Base-by-base conservation (phyloP, 2,113 vertebrate species). In the Nycticryphes semicollaris region DNA sequence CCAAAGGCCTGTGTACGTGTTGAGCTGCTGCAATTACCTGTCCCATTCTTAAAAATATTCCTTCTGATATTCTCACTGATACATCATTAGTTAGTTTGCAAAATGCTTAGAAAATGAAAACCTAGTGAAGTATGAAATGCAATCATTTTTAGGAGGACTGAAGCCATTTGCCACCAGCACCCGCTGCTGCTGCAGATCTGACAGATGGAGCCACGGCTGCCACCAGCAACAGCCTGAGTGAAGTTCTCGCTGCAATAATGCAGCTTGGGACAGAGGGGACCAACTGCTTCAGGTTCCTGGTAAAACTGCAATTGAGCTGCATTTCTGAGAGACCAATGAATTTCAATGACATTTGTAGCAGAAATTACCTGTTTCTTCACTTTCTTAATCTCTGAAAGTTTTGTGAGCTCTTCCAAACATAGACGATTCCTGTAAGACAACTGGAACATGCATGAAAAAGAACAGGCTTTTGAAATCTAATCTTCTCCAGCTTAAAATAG, bases 391-490 rank as follows among this genome's bases (percentile, higher is more conserved):
- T 80, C 74, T 77, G 31, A 54, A 79, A 92, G 7, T 37, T 92
- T 33, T 31, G 53, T 1, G 8, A 88, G 66, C 14, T 19, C 50
- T 87, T 94, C 47, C 31, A 43, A 80, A 59, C 62, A 39, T 0
- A 30, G 85, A 92, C 77, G 93, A 84, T 69, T 95, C 76, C 70
- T 96, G 56, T 92, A 97, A 97, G 91, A 96, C 97, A 97, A 95
- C 97, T 92, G 43, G 94, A 77, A 95, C 93, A 95, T 2, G 62
- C 59, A 97, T 97, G 86, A 91, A 96, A 98, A 98, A 96, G 96
- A 98, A 97, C 37, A 96, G 83, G 68, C n/a, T 75, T 89, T 96
- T 97, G 98, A 97, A 98, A 99, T 97, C 85, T 73, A 97, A 98
- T 96, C 97, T 93, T 85, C 78, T 83, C 78, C 94, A 96, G 57